These are phyloP conservation scores for Synanthedon vespiformis DNA, from an alignment of 2,888 invertebrate species.

Conservation along the genomic window DNA sequence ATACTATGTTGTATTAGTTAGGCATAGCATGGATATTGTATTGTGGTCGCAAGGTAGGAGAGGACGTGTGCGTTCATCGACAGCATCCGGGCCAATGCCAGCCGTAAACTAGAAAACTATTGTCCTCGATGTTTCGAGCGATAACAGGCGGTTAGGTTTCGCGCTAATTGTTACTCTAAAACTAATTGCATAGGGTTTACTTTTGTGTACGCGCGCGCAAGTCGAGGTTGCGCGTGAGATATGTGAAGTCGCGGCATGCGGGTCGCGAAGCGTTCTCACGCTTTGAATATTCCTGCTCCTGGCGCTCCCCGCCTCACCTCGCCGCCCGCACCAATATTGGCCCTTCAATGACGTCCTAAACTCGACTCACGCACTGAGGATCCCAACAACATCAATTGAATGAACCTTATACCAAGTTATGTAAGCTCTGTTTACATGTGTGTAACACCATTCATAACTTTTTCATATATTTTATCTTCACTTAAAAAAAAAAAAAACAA, in stretches of 20 bases:
- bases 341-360: slow-evolving; percentile 56
- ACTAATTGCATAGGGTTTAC: slow-evolving; percentile 24
- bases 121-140: slow-evolving; percentile 68
- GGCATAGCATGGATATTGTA: neutral
- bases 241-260: slow-evolving; percentile 69
- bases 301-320: slow-evolving; percentile 27
- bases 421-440: slow-evolving; percentile 38
- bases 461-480: too few species aligned
- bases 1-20: too few species aligned
- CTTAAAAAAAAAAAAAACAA: too few species aligned
- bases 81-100: slow-evolving; percentile 69
- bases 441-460: slow-evolving; percentile 13
- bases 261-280: slow-evolving; percentile 69
- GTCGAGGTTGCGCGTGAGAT: slow-evolving; percentile 69
- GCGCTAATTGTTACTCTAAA: slow-evolving; percentile 33
- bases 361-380: slow-evolving; percentile 43
- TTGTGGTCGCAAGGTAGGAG: slow-evolving; percentile 9
- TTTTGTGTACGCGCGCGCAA: slow-evolving; percentile 18
- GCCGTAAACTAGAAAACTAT: slow-evolving; percentile 68
- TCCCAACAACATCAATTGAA: slow-evolving; percentile 52
- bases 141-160: slow-evolving; percentile 40
- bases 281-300: slow-evolving; percentile 69
- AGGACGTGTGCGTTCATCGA: slow-evolving; percentile 60
- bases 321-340: slow-evolving; percentile 20
- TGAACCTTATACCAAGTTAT: slow-evolving; percentile 43